Conservation (phyloP, 2,888 invertebrate genomes). For the Bedellia somnulentella region DNA sequence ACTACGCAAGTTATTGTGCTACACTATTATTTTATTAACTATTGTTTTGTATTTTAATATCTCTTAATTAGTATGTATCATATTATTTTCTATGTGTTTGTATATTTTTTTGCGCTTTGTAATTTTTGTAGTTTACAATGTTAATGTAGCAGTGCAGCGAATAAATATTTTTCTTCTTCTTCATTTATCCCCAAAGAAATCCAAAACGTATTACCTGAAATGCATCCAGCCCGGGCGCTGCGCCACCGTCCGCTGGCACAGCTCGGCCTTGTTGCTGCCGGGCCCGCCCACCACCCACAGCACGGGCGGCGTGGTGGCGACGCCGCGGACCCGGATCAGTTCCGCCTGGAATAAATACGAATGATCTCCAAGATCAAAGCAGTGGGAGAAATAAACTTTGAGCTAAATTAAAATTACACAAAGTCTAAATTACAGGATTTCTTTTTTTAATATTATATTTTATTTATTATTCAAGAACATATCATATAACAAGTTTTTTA, state of each 20-base stretch:
- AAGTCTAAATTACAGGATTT: too few relatives aligned
- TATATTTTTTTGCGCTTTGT: too few relatives aligned
- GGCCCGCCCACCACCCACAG: constrained; percentile 81
- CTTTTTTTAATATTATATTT: too few relatives aligned
- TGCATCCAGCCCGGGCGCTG: constrained; percentile 75
- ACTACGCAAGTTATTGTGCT: too few relatives aligned
- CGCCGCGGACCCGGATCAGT: constrained; percentile 35
- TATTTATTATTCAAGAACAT: too few relatives aligned
- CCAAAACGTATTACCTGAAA: constrained; percentile 67
- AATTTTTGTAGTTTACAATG: too few relatives aligned
- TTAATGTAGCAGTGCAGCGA: too few relatives aligned
- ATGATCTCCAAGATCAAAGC: background rate
- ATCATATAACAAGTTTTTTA: too few relatives aligned
- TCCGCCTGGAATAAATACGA: constrained; percentile 23
- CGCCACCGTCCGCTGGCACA: constrained; percentile 73
- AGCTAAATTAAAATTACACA: constrained; percentile 7
- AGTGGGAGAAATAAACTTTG: background rate
- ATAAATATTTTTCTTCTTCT: too few relatives aligned
- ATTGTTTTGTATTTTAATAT: background rate
- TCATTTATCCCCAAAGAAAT: too few relatives aligned
- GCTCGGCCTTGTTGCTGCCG: constrained; percentile 83
- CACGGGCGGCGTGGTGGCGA: constrained; percentile 29
- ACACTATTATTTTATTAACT: background rate
- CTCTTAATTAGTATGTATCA: background rate
- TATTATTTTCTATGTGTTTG: background rate